Base-by-base conservation (phyloP, 53 echinoderm and acorn worm species). In the Echinometra lucunter region DNA sequence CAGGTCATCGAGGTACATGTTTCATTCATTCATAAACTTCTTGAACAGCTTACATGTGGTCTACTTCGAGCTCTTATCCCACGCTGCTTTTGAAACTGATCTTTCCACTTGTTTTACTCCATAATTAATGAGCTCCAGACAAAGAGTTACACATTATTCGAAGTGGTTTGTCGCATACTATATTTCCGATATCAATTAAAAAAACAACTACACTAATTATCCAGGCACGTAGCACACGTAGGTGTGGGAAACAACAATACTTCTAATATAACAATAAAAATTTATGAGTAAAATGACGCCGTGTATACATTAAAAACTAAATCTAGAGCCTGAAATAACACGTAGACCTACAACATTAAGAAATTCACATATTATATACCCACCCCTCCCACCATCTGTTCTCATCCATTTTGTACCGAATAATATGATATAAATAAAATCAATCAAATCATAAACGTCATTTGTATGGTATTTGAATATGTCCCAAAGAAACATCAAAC, bases 51-150 rank as follows among this genome's bases (percentile, higher is more conserved):
- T 8, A 78, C 78, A 40, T 78, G 78, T 16, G 69, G 69, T 28
- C 13, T 13, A 30, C 19, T 32, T 11, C 10, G 8, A 34, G 7
- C 19, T 32, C 30, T 35, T 78, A 40, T 78, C 78, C 38, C 40
- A 78, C 78, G 78, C 78, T 38, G 42, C 72, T 11, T 72, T 30
- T 30, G 72, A 72, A 78, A 78, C 40, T 42, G 78, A 78, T 78
- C 38, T 78, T 78, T 78, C 78, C 78, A 78, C 78, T 78, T 78
- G 78, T 78, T 35, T 38, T 42, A 78, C 78, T 78, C 42, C 35
- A 66, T 25, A 23, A 6, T 25, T 19, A 23, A 72, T 11, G 32
- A 6, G 8, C 35, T 34, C 35, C 72, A 30, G 2, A 34, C 32
- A 72, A 35, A 34, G 42, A 78, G 10, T 69, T 11, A 69, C 34